Percentiles rank a stretch among this genome's conserved stretches.
Conservation (phyloP, 2,113 vertebrate species). For the Perognathus longimembris region DNA sequence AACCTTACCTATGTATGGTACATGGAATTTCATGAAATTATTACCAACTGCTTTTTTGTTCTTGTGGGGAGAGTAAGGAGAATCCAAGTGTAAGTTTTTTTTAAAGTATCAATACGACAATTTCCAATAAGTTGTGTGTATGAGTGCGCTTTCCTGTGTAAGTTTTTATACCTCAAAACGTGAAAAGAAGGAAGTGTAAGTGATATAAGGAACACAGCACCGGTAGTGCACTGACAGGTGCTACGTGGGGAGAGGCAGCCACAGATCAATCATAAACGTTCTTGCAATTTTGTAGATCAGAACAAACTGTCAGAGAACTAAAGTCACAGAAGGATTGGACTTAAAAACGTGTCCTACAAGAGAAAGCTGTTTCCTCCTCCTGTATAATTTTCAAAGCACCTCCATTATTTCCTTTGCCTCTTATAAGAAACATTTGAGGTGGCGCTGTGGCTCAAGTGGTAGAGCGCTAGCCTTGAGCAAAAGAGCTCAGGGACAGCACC, state of each 20-base stretch:
- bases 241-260: background rate
- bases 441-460: too few species aligned
- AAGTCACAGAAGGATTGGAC: background rate
- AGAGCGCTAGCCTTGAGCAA: too few species aligned
- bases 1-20: background rate
- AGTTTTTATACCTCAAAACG: constrained; percentile 35
- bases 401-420: constrained; percentile 6
- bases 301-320: background rate
- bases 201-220: background rate
- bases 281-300: background rate
- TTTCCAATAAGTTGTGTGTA: background rate
- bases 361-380: background rate
- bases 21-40: constrained; percentile 13
- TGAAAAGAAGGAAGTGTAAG: background rate
- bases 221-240: background rate
- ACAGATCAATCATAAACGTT: background rate
- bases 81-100: background rate
- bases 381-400: background rate
- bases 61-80: background rate
- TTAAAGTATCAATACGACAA: background rate
- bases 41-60: background rate
- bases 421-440: background rate
- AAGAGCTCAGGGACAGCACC: too few species aligned
- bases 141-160: background rate
- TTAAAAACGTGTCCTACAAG: background rate